phyloP scores from a whole-genome alignment of 2,797 vertebrate genomes.

The Enteromius thamalakanensis region DNA sequence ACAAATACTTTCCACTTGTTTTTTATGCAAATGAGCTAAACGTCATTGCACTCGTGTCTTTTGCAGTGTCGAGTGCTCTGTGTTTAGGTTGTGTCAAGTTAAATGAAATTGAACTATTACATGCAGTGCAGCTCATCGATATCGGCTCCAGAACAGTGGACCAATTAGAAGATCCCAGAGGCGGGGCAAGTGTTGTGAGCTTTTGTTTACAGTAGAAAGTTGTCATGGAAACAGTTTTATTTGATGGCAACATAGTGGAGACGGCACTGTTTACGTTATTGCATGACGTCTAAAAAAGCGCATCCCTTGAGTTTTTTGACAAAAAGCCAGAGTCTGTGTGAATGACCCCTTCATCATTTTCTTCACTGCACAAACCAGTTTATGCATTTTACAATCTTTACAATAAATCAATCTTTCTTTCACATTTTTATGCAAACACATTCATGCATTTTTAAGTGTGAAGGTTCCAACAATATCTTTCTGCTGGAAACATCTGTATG shows the following conservation, averaged over 20 bases:
- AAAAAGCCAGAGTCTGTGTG: neutral
- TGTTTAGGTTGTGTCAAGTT: neutral
- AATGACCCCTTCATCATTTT: neutral
- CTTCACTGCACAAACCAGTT: neutral
- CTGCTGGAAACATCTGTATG: neutral
- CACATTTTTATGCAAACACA: neutral
- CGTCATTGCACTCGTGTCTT: neutral
- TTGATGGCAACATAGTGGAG: neutral
- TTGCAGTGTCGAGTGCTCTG: neutral
- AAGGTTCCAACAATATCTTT: neutral
- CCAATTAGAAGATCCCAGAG: neutral
- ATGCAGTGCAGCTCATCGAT: neutral
- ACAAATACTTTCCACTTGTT: neutral
- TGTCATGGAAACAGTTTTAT: neutral
- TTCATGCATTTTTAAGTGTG: neutral
- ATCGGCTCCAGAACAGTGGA: neutral
- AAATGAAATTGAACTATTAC: neutral
- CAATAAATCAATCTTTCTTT: neutral
- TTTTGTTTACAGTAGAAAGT: neutral
- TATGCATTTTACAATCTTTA: neutral
- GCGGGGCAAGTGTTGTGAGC: neutral
- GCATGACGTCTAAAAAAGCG: neutral
- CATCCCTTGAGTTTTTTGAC: neutral
- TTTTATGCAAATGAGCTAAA: neutral
- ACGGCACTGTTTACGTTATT: neutral